phyloP scores from a whole-genome alignment of 2,888 invertebrate species.

The Urechis unicinctus region DNA sequence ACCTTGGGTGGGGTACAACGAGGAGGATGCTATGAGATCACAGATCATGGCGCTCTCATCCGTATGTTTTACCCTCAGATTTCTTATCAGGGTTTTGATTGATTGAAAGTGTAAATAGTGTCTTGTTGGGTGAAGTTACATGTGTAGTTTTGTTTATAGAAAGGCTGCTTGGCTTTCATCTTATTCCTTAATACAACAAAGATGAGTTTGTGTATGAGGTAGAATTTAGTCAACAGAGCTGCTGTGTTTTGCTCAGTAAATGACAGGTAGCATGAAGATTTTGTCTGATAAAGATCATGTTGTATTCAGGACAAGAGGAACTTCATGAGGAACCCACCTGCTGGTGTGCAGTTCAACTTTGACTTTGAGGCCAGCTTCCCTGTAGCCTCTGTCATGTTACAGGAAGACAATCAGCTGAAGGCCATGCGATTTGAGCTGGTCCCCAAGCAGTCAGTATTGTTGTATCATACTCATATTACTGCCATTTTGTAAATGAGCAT shows the following conservation, averaged over 20 bases:
- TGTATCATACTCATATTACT: neutral
- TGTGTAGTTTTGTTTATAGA: too few relatives aligned
- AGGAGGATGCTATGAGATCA: constrained; percentile 87
- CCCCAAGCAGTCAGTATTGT: constrained; percentile 87
- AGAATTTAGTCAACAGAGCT: too few relatives aligned
- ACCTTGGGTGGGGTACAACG: constrained; percentile 93
- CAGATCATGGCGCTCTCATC: constrained; percentile 90
- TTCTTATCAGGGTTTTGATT: constrained; percentile 1
- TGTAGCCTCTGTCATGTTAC: constrained; percentile 87
- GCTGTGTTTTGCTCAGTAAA: too few relatives aligned
- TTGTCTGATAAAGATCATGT: constrained; percentile 1
- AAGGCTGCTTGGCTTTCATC: too few relatives aligned
- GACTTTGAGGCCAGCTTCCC: constrained; percentile 89
- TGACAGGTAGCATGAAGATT: neutral
- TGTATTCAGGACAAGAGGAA: constrained; percentile 80
- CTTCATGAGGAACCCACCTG: constrained; percentile 84
- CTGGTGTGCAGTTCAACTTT: constrained; percentile 88
- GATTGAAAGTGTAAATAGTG: neutral
- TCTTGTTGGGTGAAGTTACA: too few relatives aligned
- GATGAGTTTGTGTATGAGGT: too few relatives aligned
- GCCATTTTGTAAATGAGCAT: too few relatives aligned
- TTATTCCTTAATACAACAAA: too few relatives aligned
- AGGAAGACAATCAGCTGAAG: constrained; percentile 90
- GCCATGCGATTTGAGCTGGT: constrained; percentile 99
- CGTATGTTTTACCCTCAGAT: constrained; percentile 41